A percentile compares a stretch with the other conserved stretches of the same genome.
phyloP scores from a whole-genome alignment of 2,888 invertebrate species.

The Drosophila parthenogenetica region DNA sequence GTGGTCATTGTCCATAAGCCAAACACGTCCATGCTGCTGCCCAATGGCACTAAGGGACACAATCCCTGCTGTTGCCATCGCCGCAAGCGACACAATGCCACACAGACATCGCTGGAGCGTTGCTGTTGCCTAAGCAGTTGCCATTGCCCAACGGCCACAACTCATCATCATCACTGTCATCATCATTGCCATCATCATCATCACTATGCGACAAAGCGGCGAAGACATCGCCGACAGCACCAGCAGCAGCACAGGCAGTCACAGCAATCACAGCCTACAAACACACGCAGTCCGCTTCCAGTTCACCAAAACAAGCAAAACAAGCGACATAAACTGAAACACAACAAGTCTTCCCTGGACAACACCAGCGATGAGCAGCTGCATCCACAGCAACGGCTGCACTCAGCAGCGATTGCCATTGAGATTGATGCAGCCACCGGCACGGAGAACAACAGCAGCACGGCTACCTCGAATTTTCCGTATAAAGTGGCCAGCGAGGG shows the following conservation, averaged over 20 bases:
- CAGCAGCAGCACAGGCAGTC: constrained; percentile 29
- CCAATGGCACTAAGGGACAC: constrained; percentile 26
- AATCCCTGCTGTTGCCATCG: constrained; percentile 55
- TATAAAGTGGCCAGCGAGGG: constrained; percentile 77
- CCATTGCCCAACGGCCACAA: constrained; percentile 63
- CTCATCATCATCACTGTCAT: constrained; percentile 58
- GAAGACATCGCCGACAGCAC: constrained; percentile 43
- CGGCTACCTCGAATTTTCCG: constrained; percentile 81
- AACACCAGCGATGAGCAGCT: constrained; percentile 78
- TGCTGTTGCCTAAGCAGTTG: constrained; percentile 44
- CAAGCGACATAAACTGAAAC: constrained; percentile 22
- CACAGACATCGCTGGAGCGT: constrained; percentile 72
- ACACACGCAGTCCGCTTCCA: constrained; percentile 61
- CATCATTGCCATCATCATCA: constrained; percentile 62
- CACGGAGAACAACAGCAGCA: constrained; percentile 82
- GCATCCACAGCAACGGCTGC: constrained; percentile 40
- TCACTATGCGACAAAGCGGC: constrained; percentile 38
- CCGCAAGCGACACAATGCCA: constrained; percentile 82
- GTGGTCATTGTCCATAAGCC: constrained; percentile 78
- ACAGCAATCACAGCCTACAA: constrained; percentile 25
- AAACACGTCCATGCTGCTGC: constrained; percentile 4
- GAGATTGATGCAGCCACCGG: constrained; percentile 84
- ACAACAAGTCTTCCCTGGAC: constrained; percentile 81
- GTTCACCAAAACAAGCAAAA: constrained; percentile 7
- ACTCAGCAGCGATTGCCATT: constrained; percentile 76